Percentiles rank a stretch among this genome's conserved stretches.
Evolutionary conservation across 1,140 invertebrate species (phyloP).

Genomic region (Pseudoatta argentina): DNA sequence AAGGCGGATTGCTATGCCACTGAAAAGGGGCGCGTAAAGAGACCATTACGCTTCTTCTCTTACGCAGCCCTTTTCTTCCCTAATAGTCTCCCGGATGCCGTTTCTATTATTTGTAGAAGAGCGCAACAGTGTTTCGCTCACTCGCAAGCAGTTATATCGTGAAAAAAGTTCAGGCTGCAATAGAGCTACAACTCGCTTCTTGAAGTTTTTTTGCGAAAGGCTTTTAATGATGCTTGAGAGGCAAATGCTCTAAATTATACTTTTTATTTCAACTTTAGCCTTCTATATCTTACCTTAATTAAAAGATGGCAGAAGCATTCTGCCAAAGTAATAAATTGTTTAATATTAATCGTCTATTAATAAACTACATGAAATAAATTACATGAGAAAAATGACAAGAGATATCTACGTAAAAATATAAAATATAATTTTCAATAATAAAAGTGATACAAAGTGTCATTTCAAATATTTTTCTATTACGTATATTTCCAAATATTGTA

Average conservation of each 20-base stretch:
- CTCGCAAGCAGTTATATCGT: slow-evolving; percentile 15
- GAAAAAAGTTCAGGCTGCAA: background rate
- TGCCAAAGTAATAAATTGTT: background rate
- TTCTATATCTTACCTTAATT: background rate
- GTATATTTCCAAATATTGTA: background rate
- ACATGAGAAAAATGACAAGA: background rate
- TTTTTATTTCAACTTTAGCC: background rate
- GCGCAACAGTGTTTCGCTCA: slow-evolving; percentile 27
- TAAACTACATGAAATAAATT: background rate
- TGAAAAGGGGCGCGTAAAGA: slow-evolving; percentile 46
- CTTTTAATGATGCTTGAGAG: slow-evolving; percentile 13
- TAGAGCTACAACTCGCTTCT: background rate
- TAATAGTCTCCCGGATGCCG: slow-evolving; percentile 14
- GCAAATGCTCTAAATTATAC: slow-evolving; percentile 21
- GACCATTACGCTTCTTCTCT: slow-evolving; percentile 37
- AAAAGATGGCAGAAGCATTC: background rate
- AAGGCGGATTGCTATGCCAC: slow-evolving; percentile 37
- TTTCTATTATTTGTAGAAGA: slow-evolving; percentile 58
- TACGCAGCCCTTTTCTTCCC: slow-evolving; percentile 29
- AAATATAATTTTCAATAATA: background rate
- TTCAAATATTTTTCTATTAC: background rate
- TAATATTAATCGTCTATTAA: background rate
- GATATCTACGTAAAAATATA: background rate
- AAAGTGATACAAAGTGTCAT: background rate
- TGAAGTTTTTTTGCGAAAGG: background rate